Evolutionary conservation across 2,888 invertebrate species (phyloP).

Genomic region (Augochlorella aurata): DNA sequence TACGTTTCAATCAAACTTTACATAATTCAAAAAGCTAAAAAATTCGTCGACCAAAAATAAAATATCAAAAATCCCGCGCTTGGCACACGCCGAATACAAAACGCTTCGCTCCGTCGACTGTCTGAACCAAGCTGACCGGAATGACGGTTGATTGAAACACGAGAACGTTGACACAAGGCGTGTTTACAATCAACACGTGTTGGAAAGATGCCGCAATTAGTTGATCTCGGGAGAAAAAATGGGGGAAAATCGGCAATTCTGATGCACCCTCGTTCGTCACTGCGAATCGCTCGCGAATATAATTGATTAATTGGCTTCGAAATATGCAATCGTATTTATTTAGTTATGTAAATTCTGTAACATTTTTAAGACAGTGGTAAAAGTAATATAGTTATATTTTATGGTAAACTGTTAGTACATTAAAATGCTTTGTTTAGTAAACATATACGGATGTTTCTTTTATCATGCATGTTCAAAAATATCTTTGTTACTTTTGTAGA

Average conservation of each 20-base stretch:
- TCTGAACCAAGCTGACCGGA: constrained; percentile 1
- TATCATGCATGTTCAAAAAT: no score
- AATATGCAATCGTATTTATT: no score
- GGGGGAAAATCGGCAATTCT: not conserved
- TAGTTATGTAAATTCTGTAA: no score
- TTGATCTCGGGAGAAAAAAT: not conserved
- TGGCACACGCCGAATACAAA: not conserved
- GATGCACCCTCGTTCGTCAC: no score
- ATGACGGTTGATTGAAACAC: constrained; percentile 24
- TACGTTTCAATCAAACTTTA: not conserved
- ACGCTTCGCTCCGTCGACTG: not conserved
- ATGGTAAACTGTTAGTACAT: no score
- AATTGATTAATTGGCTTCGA: not conserved
- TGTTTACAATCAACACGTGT: not conserved
- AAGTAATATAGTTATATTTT: no score
- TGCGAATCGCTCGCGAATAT: not conserved
- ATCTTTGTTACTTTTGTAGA: no score
- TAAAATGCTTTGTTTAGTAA: no score
- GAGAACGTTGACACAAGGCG: constrained; percentile 7
- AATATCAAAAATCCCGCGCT: constrained; percentile 30
- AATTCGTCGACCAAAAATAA: constrained; percentile 26
- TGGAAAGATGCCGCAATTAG: not conserved
- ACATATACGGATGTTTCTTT: no score
- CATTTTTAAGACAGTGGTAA: no score
- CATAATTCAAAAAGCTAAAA: constrained; percentile 29